Base-by-base conservation (phyloP, 2,113 vertebrate species). In the Ranitomeya imitator region DNA sequence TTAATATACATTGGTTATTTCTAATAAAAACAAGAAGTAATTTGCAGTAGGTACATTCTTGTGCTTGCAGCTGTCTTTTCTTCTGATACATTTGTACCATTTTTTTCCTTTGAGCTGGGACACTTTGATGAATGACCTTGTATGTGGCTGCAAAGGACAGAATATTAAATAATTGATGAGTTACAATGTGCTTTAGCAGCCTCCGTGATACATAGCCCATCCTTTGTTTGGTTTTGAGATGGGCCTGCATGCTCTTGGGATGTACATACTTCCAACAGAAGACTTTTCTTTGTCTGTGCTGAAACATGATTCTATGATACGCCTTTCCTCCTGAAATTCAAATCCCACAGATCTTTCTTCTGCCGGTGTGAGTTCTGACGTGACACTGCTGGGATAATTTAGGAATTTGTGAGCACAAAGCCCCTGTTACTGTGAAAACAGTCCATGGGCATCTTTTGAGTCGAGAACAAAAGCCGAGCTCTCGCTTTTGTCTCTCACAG, bases 151-250 rank as follows among this genome's bases (percentile, higher is more conserved):
- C 87, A 89, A 79, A 89, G 87, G 82, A 89, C 87, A 89, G 82
- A 89, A 89, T 89, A 79, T 89, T 89, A 89, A 89, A 89, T 89
- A 89, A 89, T 89, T 89, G 82, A 89, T 89, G 87, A 85, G 87
- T 73, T 84, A 67, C 87, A 89, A 78, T 89, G 87, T 79, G 87
- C 74, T 85, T 88, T 67, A 85, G 87, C 71, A 85, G 82, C 37
- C 81, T 89, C 57, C 82, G 79, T 89, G 73, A 85, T 89, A 89
- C 87, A 85, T 78, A 89, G 81, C 82, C 82, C 59, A 79, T 79
- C 73, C 74, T 78, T 83, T 89, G 82, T 77, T 76, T 84, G 54
- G 51, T 89, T 84, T 83, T 63, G 76, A 21, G 71, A 69, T 83
- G 80, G 69, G 73, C 82, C 82, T 83, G 51, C 80, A 76, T 84